These are phyloP conservation scores for Apolygus lucorum DNA, from an alignment of 1,140 invertebrate species.

Conservation along the genomic window DNA sequence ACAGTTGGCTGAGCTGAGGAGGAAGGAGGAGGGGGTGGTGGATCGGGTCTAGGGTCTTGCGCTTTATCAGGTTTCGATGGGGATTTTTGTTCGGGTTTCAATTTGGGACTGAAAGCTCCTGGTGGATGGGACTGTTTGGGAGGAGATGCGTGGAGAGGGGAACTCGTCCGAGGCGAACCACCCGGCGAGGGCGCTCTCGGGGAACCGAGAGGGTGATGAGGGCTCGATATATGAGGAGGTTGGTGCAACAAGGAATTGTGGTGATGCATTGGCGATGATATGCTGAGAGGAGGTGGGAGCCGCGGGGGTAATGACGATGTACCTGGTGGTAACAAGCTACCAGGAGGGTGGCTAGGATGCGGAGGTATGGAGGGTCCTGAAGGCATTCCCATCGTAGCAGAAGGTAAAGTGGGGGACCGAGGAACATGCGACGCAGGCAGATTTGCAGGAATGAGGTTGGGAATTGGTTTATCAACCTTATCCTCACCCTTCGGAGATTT, in stretches of 20 bases:
- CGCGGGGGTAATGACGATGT: not conserved
- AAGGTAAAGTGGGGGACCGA: not conserved
- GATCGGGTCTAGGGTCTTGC: not conserved
- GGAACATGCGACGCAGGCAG: not conserved
- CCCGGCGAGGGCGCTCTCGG: not conserved
- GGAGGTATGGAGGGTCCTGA: not conserved
- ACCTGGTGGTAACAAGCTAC: not conserved
- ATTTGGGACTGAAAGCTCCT: not conserved
- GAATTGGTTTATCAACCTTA: conserved; percentile 4
- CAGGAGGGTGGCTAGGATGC: conserved; percentile 4
- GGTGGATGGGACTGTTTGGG: not conserved
- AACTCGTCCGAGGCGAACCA: not conserved
- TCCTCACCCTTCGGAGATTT: conserved; percentile 20
- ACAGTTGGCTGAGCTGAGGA: not conserved
- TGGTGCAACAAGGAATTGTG: conserved; percentile 1
- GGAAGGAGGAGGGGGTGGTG: not conserved
- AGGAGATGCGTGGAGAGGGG: not conserved
- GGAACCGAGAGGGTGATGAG: not conserved
- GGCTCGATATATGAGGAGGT: not conserved
- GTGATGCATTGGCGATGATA: not conserved
- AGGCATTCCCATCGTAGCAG: not conserved
- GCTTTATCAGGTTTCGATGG: not conserved
- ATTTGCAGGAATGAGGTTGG: not conserved
- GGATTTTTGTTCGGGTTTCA: not conserved
- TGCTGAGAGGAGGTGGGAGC: not conserved